Percentiles rank a stretch among this genome's conserved stretches.
These are phyloP conservation scores for Argynnis bischoffii DNA, from an alignment of 2,888 invertebrate species.

Conservation along the genomic window DNA sequence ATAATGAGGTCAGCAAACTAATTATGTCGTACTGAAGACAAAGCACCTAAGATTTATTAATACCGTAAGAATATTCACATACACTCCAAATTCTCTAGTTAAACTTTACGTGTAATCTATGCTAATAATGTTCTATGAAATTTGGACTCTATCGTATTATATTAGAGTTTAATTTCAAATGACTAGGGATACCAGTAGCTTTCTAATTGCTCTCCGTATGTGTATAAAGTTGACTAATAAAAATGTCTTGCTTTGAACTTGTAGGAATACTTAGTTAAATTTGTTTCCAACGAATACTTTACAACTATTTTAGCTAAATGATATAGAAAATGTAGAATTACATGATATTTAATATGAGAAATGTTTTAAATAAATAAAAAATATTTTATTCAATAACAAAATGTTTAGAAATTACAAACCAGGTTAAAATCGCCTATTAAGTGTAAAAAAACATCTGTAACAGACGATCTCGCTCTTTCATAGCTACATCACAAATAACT, in stretches of 20 bases:
- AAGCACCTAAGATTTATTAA: constrained; percentile 12
- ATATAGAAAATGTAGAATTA: not conserved
- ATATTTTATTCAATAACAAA: too few relatives aligned
- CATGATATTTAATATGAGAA: too few relatives aligned
- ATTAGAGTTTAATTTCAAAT: constrained; percentile 13
- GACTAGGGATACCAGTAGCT: not conserved
- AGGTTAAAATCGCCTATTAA: too few relatives aligned
- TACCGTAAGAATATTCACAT: constrained; percentile 10
- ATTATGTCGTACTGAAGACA: not conserved
- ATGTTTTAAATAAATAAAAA: too few relatives aligned
- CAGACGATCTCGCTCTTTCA: too few relatives aligned
- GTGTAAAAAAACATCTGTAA: too few relatives aligned
- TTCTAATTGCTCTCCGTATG: constrained; percentile 31
- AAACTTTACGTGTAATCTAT: constrained; percentile 8
- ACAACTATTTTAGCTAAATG: not conserved
- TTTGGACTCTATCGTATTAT: not conserved
- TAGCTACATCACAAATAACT: too few relatives aligned
- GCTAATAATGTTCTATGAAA: not conserved
- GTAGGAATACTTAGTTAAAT: constrained; percentile 15
- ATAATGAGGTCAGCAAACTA: too few relatives aligned
- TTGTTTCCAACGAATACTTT: not conserved
- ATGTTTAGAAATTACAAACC: too few relatives aligned
- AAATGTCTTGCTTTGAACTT: constrained; percentile 41
- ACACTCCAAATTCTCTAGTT: constrained; percentile 15
- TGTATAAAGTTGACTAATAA: constrained; percentile 37